Evolutionary conservation across 2,113 vertebrate species (phyloP), one percentile per base, ranked within the genome.

Genomic region (Embiotoca jacksoni): DNA sequence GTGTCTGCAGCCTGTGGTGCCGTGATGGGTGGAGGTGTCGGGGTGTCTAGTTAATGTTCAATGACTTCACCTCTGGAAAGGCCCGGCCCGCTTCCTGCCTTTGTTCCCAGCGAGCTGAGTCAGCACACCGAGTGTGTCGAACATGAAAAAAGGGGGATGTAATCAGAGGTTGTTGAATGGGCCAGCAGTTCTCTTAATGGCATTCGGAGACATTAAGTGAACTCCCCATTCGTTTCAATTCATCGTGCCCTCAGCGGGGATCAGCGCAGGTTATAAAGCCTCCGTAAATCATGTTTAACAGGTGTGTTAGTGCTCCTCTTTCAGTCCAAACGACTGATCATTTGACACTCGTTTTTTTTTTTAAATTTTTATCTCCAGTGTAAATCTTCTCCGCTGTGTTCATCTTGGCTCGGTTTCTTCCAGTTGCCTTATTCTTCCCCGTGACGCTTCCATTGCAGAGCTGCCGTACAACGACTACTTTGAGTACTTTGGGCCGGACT

Each of bases 381-480:
- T 57, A 63, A 39, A 66, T 66, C 57, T 69, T 50, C 16, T 8
- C 1, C 47, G 52, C 44, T 33, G 37, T 63, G 44, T 64, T 61
- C 44, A 11, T 46, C 41, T 44, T 11, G 10, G 10, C 7, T 32
- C 3, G 10, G 23, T 39, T 10, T 67, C 7, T 54, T 35, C 32
- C 13, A 6, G 35, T 57, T 58, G 4, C 3, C 47, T 61, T 7
- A 31, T 66, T 54, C 46, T 37, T 46, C 15, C 32, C 23, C 0
- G 1, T 23, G 1, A 36, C 65, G 50, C 67, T 62, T 81, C 53
- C 65, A 0, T 75, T 80, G 15, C 84, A 91, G 90, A 99, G 49
- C 96, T 99, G 77, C 97, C 98, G 0, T 98, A 98, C 91, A 98
- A 98, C 0, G 98, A 98, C 86, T 99, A 98, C 84, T 99, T 99